Evolutionary conservation across 2,888 invertebrate genomes (phyloP).

Genomic region (Melanostoma mellinum): DNA sequence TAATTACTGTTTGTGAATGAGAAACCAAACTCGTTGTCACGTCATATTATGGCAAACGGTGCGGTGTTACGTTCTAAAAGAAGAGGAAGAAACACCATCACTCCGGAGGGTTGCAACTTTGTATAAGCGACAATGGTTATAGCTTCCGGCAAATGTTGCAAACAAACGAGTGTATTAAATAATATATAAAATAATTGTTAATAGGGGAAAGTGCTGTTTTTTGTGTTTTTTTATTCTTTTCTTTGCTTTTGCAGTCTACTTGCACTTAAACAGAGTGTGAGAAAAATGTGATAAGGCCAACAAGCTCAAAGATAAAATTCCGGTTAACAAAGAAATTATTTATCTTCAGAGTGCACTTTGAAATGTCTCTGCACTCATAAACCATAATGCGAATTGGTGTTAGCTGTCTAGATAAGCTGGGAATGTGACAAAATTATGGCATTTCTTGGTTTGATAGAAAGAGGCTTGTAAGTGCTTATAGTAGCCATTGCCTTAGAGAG

Average conservation of each 20-base stretch:
- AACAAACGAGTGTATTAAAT: too few relatives aligned
- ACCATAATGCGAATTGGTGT: not conserved
- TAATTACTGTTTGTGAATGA: conserved; percentile 34
- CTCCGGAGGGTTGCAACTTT: conserved; percentile 8
- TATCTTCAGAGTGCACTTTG: conserved; percentile 48
- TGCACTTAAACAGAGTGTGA: conserved; percentile 17
- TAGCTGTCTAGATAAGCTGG: not conserved
- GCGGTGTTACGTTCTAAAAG: conserved; percentile 4
- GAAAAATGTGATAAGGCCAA: conserved; percentile 30
- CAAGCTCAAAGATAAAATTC: conserved; percentile 18
- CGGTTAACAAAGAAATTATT: conserved; percentile 47
- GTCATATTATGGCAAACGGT: conserved; percentile 15
- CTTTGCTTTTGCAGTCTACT: conserved; percentile 12
- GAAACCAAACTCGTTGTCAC: conserved; percentile 33
- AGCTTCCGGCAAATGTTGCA: conserved; percentile 31
- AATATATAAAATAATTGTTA: not conserved
- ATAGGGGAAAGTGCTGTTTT: not conserved
- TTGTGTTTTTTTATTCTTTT: conserved; percentile 1
- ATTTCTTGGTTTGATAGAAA: not conserved
- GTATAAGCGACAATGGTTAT: not conserved
- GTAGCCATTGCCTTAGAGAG: too few relatives aligned
- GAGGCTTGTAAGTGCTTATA: too few relatives aligned
- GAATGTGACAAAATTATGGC: not conserved
- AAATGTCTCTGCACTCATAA: not conserved
- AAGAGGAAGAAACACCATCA: conserved; percentile 1